These are phyloP conservation scores for Peromyscus aztecus DNA, from an alignment of 2,797 vertebrate species.

Conservation along the genomic window DNA sequence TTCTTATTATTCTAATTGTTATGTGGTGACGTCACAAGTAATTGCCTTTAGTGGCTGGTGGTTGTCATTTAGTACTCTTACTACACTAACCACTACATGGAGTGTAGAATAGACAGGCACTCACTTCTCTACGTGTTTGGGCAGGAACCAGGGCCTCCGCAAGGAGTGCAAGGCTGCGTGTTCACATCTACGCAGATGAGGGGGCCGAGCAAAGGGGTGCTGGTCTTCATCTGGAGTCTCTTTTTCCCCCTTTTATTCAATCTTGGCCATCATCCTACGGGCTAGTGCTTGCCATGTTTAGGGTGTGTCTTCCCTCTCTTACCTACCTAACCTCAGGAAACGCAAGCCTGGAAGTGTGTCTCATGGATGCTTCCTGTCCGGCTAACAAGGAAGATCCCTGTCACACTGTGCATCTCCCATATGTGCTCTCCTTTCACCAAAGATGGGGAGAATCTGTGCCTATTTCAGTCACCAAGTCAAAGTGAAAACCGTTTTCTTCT, in stretches of 20 bases:
- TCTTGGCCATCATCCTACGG: background rate
- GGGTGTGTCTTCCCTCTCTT: background rate
- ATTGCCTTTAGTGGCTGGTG: background rate
- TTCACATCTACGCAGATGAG: background rate
- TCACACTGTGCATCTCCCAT: background rate
- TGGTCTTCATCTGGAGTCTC: background rate
- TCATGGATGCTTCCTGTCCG: background rate
- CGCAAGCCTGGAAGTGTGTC: background rate
- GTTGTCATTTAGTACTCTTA: background rate
- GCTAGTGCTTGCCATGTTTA: background rate
- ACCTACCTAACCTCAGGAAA: background rate
- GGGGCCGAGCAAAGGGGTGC: background rate
- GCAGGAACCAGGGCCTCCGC: background rate
- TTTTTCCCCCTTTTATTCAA: background rate
- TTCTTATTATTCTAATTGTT: background rate
- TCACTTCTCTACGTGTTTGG: background rate
- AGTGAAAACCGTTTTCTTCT: background rate
- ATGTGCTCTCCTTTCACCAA: background rate
- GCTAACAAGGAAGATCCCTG: background rate
- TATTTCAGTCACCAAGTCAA: background rate
- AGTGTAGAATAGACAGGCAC: background rate
- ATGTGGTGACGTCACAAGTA: background rate
- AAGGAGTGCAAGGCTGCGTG: background rate
- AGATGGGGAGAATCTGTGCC: background rate
- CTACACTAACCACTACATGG: background rate